Base-by-base conservation (phyloP, 1,140 invertebrate genomes). In the Nasonia giraulti region DNA sequence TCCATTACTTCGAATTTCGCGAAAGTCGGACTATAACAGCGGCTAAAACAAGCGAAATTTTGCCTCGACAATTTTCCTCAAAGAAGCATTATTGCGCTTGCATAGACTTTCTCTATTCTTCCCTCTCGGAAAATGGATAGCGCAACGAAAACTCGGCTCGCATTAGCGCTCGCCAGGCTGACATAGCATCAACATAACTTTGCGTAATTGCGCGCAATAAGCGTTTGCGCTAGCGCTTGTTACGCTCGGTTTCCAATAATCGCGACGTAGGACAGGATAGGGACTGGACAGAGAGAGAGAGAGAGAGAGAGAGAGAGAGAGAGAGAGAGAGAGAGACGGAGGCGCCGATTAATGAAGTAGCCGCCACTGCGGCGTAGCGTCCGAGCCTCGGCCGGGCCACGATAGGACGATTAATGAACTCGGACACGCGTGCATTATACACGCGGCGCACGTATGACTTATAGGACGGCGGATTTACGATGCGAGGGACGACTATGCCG, bases 331-430 rank as follows among this genome's bases (percentile, higher is more conserved):
- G 40, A 23, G 27, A 33, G 31, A 27, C 37, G 23, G 44, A n/a
- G n/a, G 80, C 80, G 23, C 31, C 81, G 73, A 76, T 74, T 73
- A 82, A 82, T 75, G 81, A 75, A 82, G 71, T 55, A 50, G 17
- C 37, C 68, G 77, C 44, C 77, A 37, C 44, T 8, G 50, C 2
- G 40, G 40, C 17, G 12, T n/a, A 62, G 55, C 55, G 55, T 20
- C 17, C 17, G 55, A 62, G 20, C 4, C 4, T 62, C 20, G 55
- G 44, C 3, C 12, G 11, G 4, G 20, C 17, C 33, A 20, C 79
- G 79, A 69, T 44, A 80, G 37, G 47, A 62, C 81, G 81, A 82
- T 82, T 82, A 82, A 82, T 82, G 73, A 82, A 82, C 81, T 82
- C 50, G 79, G 77, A 82, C 69, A 23, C 44, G 71, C 37, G 62